These are phyloP conservation scores for Picus viridis DNA, from an alignment of 2,797 vertebrate species.

Conservation along the genomic window DNA sequence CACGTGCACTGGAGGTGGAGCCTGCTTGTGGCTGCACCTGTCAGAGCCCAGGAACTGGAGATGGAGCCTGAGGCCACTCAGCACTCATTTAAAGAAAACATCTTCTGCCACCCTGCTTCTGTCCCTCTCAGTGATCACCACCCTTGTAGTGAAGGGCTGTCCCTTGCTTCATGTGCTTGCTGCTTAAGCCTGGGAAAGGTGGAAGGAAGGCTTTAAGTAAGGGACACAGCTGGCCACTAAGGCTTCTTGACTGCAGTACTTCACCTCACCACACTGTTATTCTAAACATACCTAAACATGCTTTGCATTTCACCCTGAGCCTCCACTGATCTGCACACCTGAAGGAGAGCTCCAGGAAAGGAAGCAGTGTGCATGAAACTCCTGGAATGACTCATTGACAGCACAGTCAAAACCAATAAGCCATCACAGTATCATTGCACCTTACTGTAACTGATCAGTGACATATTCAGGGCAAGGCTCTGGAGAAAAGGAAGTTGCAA, in stretches of 20 bases:
- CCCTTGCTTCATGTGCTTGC: neutral
- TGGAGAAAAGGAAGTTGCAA: neutral
- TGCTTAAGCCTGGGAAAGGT: neutral
- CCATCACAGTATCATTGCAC: neutral
- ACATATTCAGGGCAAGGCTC: neutral
- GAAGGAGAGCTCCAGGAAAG: neutral
- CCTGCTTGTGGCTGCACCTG: neutral
- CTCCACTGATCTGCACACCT: neutral
- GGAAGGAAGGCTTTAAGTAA: neutral
- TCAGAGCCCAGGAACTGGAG: neutral
- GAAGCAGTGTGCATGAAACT: neutral
- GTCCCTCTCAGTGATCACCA: neutral
- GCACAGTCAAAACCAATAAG: neutral
- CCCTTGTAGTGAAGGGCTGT: neutral
- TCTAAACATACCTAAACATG: neutral
- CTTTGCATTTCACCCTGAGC: neutral
- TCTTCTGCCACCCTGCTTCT: neutral
- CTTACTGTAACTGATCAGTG: neutral
- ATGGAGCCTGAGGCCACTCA: neutral
- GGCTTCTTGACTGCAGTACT: neutral
- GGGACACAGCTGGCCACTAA: neutral
- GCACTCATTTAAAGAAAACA: neutral
- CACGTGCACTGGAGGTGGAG: neutral
- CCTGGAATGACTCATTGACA: neutral
- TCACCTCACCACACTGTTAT: neutral